A percentile compares a stretch with the other conserved stretches of the same genome.
Conservation (phyloP, 2,113 vertebrate species). For the Cyrtonyx montezumae region DNA sequence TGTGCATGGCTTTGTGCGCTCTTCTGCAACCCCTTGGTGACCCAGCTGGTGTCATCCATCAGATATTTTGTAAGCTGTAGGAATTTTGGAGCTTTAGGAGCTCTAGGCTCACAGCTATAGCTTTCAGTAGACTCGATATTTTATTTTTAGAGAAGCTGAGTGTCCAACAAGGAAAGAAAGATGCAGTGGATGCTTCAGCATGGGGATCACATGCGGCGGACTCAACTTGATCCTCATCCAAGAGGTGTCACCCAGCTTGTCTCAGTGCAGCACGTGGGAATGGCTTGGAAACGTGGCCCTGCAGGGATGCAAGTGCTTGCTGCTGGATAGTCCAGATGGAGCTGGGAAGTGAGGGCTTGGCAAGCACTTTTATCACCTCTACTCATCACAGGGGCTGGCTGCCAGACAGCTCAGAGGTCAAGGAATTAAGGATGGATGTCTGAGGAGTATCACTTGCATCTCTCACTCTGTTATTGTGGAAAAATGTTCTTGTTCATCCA, state of each 20-base stretch:
- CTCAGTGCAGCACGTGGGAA: not conserved
- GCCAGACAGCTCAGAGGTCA: conserved; percentile 37
- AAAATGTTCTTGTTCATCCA: not conserved
- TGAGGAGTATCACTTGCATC: not conserved
- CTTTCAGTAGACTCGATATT: not conserved
- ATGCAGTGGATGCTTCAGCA: not conserved
- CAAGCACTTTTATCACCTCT: not conserved
- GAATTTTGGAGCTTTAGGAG: not conserved
- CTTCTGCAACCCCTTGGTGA: not conserved
- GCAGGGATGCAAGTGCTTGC: not conserved
- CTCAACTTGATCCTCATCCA: not conserved
- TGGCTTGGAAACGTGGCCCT: not conserved
- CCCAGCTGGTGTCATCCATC: not conserved
- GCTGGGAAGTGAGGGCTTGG: conserved; percentile 22
- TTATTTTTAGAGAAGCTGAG: not conserved
- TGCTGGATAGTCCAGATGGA: not conserved
- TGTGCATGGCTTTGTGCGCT: not conserved
- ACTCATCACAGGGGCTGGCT: not conserved
- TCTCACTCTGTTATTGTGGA: not conserved
- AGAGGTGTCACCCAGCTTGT: not conserved
- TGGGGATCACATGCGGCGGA: not conserved
- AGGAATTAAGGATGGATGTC: conserved; percentile 4
- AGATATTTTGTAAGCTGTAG: not conserved
- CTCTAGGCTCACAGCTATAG: not conserved
- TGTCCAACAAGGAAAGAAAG: rapidly evolving